Base-by-base conservation (phyloP, 2,888 invertebrate species). In the Drosophila vallismaia region DNA sequence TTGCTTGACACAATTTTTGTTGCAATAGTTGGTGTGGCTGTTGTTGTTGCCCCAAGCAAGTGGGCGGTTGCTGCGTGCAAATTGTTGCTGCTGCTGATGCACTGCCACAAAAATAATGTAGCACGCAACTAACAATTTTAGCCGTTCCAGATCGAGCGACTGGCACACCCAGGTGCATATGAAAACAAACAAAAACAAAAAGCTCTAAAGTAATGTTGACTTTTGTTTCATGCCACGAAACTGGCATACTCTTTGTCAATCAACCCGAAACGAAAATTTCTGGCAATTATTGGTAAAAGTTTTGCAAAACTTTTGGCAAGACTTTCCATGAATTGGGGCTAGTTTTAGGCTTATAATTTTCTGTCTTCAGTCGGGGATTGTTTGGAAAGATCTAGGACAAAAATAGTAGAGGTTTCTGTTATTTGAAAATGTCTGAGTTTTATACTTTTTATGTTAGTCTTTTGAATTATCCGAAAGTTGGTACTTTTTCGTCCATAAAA, bases 101-200 rank as follows among this genome's bases (percentile, higher is more conserved):
- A 45, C 48, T 59, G 58, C 40, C 59, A 59, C 42, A 71, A 48
- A 45, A 63, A 67, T 71, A 71, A 89, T 86, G 75, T 74, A 76
- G 81, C 86, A 86, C 81, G 85, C 84, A 89, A 84, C 87, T 88
- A 88, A 78, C 77, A 81, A 79, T 86, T 89, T 88, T 77, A 79
- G 79, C 76, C 83, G 86, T 84, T 88, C 88, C 89, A 86, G 72
- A 84, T 89, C 75, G 63, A 70, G 73, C 38, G 42, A 60, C 48
- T 57, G 59, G 59, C 51, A 66, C 51, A 71, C 53, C 56, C 57
- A 71, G 58, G 42, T 75, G 69, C 70, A 63, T 63, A 55, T 63
- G 40, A 70, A 49, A 58, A 29, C 31, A 64, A 59, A 70, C 45
- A 55, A 33, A 59, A 59, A 55, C 29, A 59, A 59, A 62, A 51